Percentiles rank a stretch among this genome's conserved stretches.
These are phyloP conservation scores for Pelosia muscerda DNA, from an alignment of 2,888 invertebrate species.

Conservation along the genomic window DNA sequence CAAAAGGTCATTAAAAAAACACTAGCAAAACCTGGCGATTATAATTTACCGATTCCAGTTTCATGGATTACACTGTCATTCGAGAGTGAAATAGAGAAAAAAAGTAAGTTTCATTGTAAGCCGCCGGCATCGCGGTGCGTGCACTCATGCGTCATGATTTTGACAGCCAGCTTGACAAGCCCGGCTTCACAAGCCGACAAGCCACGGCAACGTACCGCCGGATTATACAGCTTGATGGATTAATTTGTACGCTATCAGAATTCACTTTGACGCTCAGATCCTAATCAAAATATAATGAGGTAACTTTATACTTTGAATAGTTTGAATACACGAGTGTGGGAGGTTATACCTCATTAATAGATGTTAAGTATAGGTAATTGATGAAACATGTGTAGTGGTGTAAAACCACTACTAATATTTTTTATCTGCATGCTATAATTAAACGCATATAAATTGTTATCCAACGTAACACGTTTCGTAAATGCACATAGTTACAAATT, in stretches of 20 bases:
- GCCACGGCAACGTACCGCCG: constrained; percentile 70
- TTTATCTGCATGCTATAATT: too few relatives aligned
- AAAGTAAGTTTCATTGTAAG: constrained; percentile 58
- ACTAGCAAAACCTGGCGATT: constrained; percentile 41
- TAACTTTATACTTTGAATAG: constrained; percentile 44
- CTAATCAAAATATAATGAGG: constrained; percentile 66
- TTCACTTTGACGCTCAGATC: constrained; percentile 56
- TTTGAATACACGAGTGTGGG: constrained; percentile 39
- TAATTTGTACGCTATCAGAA: constrained; percentile 69
- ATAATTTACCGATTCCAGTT: constrained; percentile 67
- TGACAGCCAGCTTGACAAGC: constrained; percentile 79
- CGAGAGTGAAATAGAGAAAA: constrained; percentile 44
- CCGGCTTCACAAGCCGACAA: constrained; percentile 55
- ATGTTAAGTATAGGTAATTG: constrained; percentile 34
- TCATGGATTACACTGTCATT: constrained; percentile 62
- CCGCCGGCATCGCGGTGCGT: constrained; percentile 70
- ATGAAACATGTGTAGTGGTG: too few relatives aligned
- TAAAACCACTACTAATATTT: too few relatives aligned
- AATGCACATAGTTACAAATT: too few relatives aligned
- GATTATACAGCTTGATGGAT: constrained; percentile 83
- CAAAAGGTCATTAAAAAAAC: constrained; percentile 49
- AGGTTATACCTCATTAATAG: constrained; percentile 36
- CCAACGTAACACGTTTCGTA: too few relatives aligned
- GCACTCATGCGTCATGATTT: constrained; percentile 82
- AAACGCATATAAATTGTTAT: too few relatives aligned